Evolutionary conservation across 2,888 invertebrate species (phyloP).

Genomic region (Drosophila lacicola): DNA sequence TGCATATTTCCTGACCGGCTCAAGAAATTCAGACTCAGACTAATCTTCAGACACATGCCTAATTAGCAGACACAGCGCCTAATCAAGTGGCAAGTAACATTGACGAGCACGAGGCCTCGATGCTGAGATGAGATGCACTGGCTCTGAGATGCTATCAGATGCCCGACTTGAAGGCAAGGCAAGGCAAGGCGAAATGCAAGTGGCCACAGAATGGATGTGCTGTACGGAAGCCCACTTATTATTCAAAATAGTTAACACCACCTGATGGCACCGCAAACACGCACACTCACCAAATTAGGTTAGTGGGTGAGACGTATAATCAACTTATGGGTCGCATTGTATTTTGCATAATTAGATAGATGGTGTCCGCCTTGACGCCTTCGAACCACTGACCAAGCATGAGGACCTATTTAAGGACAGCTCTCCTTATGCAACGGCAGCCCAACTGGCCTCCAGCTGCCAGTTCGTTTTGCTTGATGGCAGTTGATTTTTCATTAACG

Average conservation of each 20-base stretch:
- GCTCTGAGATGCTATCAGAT: conserved; percentile 54
- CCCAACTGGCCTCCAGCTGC: not conserved
- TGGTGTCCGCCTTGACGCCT: conserved; percentile 57
- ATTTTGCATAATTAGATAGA: conserved; percentile 72
- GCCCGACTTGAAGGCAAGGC: conserved; percentile 55
- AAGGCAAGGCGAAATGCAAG: conserved; percentile 46
- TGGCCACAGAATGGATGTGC: conserved; percentile 23
- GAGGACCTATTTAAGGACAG: conserved; percentile 48
- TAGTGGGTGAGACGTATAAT: conserved; percentile 80
- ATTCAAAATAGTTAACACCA: conserved; percentile 56
- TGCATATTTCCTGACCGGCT: conserved; percentile 40
- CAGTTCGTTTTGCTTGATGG: conserved; percentile 26
- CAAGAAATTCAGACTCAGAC: not conserved
- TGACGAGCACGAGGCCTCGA: conserved; percentile 59
- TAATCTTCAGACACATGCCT: conserved; percentile 27
- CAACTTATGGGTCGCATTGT: conserved; percentile 74
- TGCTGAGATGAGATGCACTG: conserved; percentile 50
- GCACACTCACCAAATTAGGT: conserved; percentile 61
- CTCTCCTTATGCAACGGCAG: conserved; percentile 19
- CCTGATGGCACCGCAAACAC: conserved; percentile 40
- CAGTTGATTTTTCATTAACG: conserved; percentile 73
- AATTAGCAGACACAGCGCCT: conserved; percentile 64
- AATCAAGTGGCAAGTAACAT: conserved; percentile 80
- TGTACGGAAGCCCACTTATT: conserved; percentile 35
- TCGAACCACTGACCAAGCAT: conserved; percentile 41